Evolutionary conservation across 2,797 vertebrate genomes (phyloP).

Genomic region (Cheirogaleus major): DNA sequence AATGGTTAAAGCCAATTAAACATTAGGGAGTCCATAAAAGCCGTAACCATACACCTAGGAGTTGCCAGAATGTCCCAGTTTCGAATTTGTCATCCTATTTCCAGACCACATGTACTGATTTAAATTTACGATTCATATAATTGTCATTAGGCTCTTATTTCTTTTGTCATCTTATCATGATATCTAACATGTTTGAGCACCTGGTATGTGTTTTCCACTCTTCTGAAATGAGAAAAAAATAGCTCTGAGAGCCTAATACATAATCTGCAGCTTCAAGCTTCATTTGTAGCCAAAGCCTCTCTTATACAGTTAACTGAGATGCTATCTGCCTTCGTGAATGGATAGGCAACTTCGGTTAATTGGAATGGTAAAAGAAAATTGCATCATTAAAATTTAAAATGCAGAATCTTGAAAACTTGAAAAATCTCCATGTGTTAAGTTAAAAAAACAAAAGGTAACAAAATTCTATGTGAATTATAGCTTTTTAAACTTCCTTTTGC

Average conservation of each 20-base stretch:
- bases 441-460: neutral
- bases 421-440: neutral
- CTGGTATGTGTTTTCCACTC: neutral
- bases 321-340: neutral
- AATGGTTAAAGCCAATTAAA: neutral
- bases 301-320: neutral
- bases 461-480: neutral
- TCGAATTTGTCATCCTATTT: neutral
- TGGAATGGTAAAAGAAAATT: neutral
- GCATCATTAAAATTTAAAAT: neutral
- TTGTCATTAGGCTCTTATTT: neutral
- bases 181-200: neutral
- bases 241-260: neutral
- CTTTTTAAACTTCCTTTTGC: neutral
- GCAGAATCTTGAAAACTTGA: neutral
- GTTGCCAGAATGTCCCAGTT: neutral
- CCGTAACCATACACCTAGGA: neutral
- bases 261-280: neutral
- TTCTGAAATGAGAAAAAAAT: constrained; percentile 32
- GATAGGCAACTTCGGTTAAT: neutral
- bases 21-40: neutral
- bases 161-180: neutral
- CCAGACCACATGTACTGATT: neutral
- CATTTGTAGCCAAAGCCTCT: neutral
- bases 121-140: neutral